These are phyloP conservation scores for Poeciliopsis infans DNA, from an alignment of 2,797 vertebrate species.

Conservation along the genomic window DNA sequence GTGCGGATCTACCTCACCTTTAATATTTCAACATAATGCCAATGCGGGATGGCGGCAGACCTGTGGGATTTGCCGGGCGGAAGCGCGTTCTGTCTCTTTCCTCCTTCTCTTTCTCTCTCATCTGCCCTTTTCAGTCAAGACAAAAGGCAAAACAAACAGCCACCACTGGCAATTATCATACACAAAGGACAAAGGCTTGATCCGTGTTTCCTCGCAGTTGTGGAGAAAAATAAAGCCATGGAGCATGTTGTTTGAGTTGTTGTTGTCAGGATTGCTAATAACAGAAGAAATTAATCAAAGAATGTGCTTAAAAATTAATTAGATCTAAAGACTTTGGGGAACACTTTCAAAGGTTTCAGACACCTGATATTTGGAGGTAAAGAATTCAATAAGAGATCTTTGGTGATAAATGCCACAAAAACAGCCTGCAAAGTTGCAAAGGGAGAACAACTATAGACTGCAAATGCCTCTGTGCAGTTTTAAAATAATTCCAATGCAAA, in stretches of 20 bases:
- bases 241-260: not conserved
- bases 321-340: not conserved
- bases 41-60: constrained; percentile 73
- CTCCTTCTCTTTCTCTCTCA: constrained; percentile 35
- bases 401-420: not conserved
- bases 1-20: constrained; percentile 82
- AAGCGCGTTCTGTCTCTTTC: constrained; percentile 29
- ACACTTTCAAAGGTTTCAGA: constrained; percentile 20
- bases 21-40: constrained; percentile 88
- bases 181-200: constrained; percentile 29
- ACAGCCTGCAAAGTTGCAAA: not conserved
- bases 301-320: constrained; percentile 18
- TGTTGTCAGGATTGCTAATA: constrained; percentile 15
- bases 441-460: not conserved
- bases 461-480: constrained; percentile 2
- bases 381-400: not conserved
- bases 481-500: not conserved
- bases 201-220: constrained; percentile 16
- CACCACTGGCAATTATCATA: constrained; percentile 50
- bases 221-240: constrained; percentile 20
- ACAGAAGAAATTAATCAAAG: constrained; percentile 7
- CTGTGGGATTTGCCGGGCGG: constrained; percentile 63
- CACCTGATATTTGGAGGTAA: constrained; percentile 5
- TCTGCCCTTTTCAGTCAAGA: constrained; percentile 56
- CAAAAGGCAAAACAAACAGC: constrained; percentile 60